Evolutionary conservation across 2,888 invertebrate species (phyloP).

Genomic region (Drosophila putrida): DNA sequence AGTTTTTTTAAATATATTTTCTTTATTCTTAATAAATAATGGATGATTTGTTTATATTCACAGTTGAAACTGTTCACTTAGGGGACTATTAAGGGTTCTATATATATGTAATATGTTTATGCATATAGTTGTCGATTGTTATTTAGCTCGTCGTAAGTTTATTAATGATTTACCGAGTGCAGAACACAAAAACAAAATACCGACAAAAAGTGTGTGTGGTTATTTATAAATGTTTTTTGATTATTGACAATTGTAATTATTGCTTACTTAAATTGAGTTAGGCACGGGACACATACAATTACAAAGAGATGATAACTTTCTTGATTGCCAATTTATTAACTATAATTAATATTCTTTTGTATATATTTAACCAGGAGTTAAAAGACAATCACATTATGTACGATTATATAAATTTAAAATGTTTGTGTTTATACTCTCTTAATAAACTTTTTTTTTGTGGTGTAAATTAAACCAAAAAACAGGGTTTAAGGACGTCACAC

Average conservation of each 20-base stretch:
- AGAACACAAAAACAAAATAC: constrained; percentile 64
- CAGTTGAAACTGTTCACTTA: constrained; percentile 42
- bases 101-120: constrained; percentile 32
- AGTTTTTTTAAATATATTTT: not conserved
- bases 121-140: constrained; percentile 27
- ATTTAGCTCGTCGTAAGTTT: constrained; percentile 20
- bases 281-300: constrained; percentile 29
- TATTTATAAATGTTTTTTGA: constrained; percentile 58
- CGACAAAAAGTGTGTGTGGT: constrained; percentile 60
- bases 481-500: constrained; percentile 72
- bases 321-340: constrained; percentile 25
- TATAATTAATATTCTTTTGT: not conserved
- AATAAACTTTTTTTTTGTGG: constrained; percentile 1
- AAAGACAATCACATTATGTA: constrained; percentile 32
- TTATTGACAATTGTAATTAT: constrained; percentile 16
- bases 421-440: constrained; percentile 26
- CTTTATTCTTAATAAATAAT: constrained; percentile 25
- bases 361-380: constrained; percentile 22
- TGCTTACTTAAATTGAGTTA: constrained; percentile 18
- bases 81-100: constrained; percentile 28
- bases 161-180: constrained; percentile 46
- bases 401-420: constrained; percentile 8
- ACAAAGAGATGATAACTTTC: constrained; percentile 36
- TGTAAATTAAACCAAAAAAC: constrained; percentile 41
- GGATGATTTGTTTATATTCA: constrained; percentile 25